A percentile compares a stretch with the other conserved stretches of the same genome.
These are phyloP conservation scores for Paramormyrops kingsleyae DNA, from an alignment of 2,113 vertebrate species.

Conservation along the genomic window DNA sequence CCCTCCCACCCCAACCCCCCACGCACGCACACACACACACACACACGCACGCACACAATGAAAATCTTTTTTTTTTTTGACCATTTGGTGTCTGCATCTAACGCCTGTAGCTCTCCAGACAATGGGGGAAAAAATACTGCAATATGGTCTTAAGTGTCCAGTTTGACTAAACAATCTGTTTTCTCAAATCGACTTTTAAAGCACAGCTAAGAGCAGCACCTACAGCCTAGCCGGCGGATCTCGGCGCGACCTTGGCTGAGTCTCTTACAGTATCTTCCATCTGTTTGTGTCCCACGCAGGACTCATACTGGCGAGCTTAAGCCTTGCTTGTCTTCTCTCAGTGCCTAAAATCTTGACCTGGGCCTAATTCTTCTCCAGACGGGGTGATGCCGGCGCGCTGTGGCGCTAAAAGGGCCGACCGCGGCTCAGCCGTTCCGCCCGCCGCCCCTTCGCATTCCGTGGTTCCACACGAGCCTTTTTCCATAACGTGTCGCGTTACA, in stretches of 20 bases:
- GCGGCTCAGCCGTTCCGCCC: neutral
- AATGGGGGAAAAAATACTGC: conserved; percentile 46
- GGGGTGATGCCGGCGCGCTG: neutral
- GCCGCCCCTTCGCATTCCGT: neutral
- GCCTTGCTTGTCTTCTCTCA: conserved; percentile 47
- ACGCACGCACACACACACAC: neutral
- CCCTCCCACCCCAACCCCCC: neutral
- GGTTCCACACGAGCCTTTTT: neutral
- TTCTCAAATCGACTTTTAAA: conserved; percentile 68
- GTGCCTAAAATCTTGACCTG: conserved; percentile 4
- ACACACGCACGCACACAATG: conserved; percentile 61
- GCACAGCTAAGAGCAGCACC: conserved; percentile 62
- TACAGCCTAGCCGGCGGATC: conserved; percentile 58
- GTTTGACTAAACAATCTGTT: conserved; percentile 69
- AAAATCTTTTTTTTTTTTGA: conserved; percentile 49
- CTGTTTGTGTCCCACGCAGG: conserved; percentile 58
- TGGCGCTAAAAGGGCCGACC: neutral
- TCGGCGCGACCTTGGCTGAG: conserved; percentile 51
- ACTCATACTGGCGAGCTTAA: conserved; percentile 57
- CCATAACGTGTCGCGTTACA: neutral
- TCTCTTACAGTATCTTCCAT: conserved; percentile 60
- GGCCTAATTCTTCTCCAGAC: conserved; percentile 19
- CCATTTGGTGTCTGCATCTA: conserved; percentile 65
- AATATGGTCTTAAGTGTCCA: conserved; percentile 67
- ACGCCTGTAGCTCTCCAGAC: conserved; percentile 59